Base-by-base conservation (phyloP, 1,140 invertebrate genomes). In the Andrena cerasifolii region DNA sequence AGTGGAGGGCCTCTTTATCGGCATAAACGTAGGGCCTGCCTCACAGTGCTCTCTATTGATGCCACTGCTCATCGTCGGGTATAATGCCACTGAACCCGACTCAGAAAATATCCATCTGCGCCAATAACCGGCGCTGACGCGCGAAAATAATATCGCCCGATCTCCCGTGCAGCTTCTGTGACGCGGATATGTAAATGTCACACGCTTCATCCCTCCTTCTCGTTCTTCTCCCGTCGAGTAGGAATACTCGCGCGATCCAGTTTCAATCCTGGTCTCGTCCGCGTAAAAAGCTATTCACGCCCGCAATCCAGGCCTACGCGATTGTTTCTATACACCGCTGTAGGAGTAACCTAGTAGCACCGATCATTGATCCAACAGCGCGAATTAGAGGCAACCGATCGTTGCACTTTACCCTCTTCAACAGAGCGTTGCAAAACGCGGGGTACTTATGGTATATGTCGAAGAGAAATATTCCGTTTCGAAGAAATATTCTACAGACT, bases 341-440 rank as follows among this genome's bases (percentile, higher is more conserved):
- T 28, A 73, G 33, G 21, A 31, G 16, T 40, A 16, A 8, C 21
- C 24, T 26, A 40, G 24, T 40, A 21, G 16, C 36, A 21, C 47
- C 26, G 36, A 65, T 43, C 71, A 74, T 74, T 54, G 71, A 74
- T 74, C 71, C 61, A 40, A 74, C 61, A 14, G 24, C n/a, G 40
- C 40, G 28, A 65, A 74, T 74, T 65, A 31, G 16, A 36, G 16
- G 16, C 16, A 43, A n/a, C 12, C 31, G n/a, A n/a, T 45, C 6
- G 16, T 12, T 24, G 2, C 21, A 47, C 2, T 3, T n/a, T n/a
- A n/a, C 4, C 7, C 8, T 21, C 10, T 40, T 40, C 36, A 5
- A 40, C 4, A 40, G 36, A 10, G 36, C 10, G 10, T 10, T 40
- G 3, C 36, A 40, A 40, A 40, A 10, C 10, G 10, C 10, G 10